Percentiles rank a stretch among this genome's conserved stretches.
Evolutionary conservation across 1,140 invertebrate genomes (phyloP).

Genomic region (Ptiloglossa arizonensis): DNA sequence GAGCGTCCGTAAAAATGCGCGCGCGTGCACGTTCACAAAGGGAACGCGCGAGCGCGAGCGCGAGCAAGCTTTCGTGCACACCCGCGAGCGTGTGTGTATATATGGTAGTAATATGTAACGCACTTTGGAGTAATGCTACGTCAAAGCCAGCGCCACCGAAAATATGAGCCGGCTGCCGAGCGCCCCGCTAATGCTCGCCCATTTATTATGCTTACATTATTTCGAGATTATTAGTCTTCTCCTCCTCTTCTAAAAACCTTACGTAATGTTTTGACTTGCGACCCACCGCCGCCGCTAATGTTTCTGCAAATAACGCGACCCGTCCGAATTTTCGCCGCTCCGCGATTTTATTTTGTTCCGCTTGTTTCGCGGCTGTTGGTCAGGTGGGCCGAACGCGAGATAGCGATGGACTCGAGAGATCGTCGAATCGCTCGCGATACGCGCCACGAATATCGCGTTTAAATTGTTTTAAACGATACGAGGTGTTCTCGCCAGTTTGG

Average conservation of each 20-base stretch:
- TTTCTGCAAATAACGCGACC: slow-evolving; percentile 49
- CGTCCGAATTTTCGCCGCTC: slow-evolving; percentile 20
- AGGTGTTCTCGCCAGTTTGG: too few relatives aligned
- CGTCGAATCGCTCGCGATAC: too few relatives aligned
- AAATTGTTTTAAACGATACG: too few relatives aligned
- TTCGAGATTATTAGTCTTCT: slow-evolving; percentile 81
- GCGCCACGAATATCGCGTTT: too few relatives aligned
- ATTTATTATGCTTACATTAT: slow-evolving; percentile 82
- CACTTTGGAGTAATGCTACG: slow-evolving; percentile 80
- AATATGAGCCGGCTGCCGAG: slow-evolving; percentile 80
- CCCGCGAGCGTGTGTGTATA: slow-evolving; percentile 27
- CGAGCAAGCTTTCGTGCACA: too few relatives aligned
- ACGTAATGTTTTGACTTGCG: slow-evolving; percentile 73
- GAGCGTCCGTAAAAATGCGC: slow-evolving; percentile 47
- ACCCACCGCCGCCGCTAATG: slow-evolving; percentile 50
- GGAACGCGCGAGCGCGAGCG: too few relatives aligned
- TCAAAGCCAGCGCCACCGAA: slow-evolving; percentile 81
- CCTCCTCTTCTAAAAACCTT: slow-evolving; percentile 71
- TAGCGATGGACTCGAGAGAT: too few relatives aligned
- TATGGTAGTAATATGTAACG: slow-evolving; percentile 78
- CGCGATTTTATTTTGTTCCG: too few relatives aligned
- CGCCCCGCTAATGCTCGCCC: slow-evolving; percentile 77
- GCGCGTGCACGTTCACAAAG: background rate
- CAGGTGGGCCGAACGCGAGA: too few relatives aligned
- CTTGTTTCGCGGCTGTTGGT: too few relatives aligned